Percentiles rank a stretch among this genome's conserved stretches.
These are phyloP conservation scores for Ferdinandea cuprea DNA, from an alignment of 2,888 invertebrate species.

Conservation along the genomic window DNA sequence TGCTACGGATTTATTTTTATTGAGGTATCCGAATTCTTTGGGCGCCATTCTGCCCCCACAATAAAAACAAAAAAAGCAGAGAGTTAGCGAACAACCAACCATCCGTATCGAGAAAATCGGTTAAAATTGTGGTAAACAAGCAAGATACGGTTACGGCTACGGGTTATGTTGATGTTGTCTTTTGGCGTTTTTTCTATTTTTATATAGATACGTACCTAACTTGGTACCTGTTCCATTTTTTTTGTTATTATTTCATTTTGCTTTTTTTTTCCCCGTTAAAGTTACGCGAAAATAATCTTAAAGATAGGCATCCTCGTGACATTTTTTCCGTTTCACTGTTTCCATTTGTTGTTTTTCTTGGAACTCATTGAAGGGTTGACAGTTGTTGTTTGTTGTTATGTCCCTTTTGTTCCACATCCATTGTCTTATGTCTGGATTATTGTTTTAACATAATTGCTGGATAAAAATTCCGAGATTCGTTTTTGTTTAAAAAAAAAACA, in stretches of 20 bases:
- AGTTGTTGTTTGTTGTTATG: conserved; percentile 29
- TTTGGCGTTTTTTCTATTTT: not conserved
- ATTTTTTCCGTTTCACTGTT: conserved; percentile 9
- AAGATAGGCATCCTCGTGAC: conserved; percentile 10
- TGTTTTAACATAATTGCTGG: too few species aligned
- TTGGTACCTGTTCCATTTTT: not conserved
- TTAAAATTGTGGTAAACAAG: conserved; percentile 55
- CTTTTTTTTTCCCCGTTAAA: not conserved
- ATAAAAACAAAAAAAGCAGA: not conserved
- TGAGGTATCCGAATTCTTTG: conserved; percentile 41
- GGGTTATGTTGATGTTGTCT: conserved; percentile 21
- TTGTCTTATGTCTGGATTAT: too few species aligned
- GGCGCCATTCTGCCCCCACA: conserved; percentile 30
- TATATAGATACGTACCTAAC: not conserved
- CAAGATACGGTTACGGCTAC: conserved; percentile 29
- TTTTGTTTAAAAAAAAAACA: too few species aligned
- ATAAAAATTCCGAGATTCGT: too few species aligned
- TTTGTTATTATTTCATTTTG: conserved; percentile 1
- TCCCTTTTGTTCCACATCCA: conserved; percentile 19
- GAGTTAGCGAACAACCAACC: not conserved
- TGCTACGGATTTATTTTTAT: conserved; percentile 56
- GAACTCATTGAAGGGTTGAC: conserved; percentile 25
- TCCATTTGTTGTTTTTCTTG: conserved; percentile 21
- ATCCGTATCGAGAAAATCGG: conserved; percentile 26
- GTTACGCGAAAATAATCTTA: conserved; percentile 29